These are phyloP conservation scores for Yponomeuta plumbellus DNA, from an alignment of 2,888 invertebrate genomes.

Conservation along the genomic window DNA sequence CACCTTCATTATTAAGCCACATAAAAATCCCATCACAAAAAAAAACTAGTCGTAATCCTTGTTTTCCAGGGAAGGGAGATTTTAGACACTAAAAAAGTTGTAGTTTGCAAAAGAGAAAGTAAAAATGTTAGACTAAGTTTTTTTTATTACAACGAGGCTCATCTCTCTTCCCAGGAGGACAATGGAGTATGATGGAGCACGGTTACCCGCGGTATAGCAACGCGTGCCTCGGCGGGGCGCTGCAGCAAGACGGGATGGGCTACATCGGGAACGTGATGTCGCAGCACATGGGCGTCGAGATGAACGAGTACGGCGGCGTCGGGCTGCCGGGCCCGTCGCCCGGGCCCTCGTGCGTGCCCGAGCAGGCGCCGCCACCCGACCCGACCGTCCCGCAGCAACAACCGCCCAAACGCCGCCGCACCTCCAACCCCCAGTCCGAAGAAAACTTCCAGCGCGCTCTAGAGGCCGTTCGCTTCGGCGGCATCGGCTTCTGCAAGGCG, in stretches of 20 bases:
- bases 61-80: conserved; percentile 74
- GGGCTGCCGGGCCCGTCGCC: conserved; percentile 59
- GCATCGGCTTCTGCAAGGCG: conserved; percentile 91
- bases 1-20: not conserved
- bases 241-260: conserved; percentile 75
- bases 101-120: not conserved
- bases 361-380: conserved; percentile 38
- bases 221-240: conserved; percentile 79
- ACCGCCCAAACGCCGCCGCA: conserved; percentile 80
- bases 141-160: conserved; percentile 62
- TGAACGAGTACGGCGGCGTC: conserved; percentile 57
- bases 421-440: conserved; percentile 87
- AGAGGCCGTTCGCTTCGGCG: conserved; percentile 88
- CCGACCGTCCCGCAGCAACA: conserved; percentile 35
- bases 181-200: conserved; percentile 91
- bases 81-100: conserved; percentile 43
- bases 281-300: conserved; percentile 52
- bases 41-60: conserved; percentile 24
- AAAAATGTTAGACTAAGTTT: not conserved
- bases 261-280: conserved; percentile 73
- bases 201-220: conserved; percentile 85
- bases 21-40: not conserved
- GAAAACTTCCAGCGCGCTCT: conserved; percentile 89
- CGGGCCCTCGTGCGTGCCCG: conserved; percentile 48
- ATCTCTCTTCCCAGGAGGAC: conserved; percentile 85